Conservation (phyloP, 2,113 vertebrate genomes). For the Pelmatolapia mariae region DNA sequence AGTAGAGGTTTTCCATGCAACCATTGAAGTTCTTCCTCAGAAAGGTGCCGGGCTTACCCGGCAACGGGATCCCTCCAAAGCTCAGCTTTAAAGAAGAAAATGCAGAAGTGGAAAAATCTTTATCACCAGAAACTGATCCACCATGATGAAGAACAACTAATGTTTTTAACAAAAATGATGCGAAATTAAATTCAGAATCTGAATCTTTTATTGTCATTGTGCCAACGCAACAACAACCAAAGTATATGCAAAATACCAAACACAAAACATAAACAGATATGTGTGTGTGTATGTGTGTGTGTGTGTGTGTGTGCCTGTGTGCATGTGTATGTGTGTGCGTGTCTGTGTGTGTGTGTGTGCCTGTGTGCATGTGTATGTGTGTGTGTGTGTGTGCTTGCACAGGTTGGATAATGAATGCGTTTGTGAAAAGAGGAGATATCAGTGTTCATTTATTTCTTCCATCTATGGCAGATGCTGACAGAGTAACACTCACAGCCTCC, state of each 20-base stretch:
- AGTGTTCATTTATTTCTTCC: neutral
- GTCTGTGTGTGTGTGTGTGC: neutral
- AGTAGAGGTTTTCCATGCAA: conserved; percentile 97
- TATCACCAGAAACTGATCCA: neutral
- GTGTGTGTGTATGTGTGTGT: neutral
- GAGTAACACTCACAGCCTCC: neutral
- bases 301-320: too few species aligned
- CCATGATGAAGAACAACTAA: neutral
- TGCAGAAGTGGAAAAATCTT: neutral
- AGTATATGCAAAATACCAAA: neutral
- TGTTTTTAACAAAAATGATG: neutral
- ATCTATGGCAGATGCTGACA: neutral
- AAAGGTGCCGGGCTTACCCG: conserved; percentile 96
- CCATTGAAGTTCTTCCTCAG: conserved; percentile 96
- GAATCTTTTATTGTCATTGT: neutral
- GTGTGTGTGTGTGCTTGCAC: neutral
- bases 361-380: too few species aligned
- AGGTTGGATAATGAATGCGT: neutral
- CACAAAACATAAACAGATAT: neutral
- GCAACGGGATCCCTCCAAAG: conserved; percentile 95
- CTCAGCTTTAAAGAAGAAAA: conserved; percentile 81
- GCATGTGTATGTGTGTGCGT: fast-evolving
- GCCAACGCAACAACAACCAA: neutral
- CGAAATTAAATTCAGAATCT: neutral
- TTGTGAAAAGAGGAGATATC: neutral